Evolutionary conservation across 2,797 vertebrate genomes (phyloP), one percentile per base, ranked within the genome.

Genomic region (Sebastes nivosus): DNA sequence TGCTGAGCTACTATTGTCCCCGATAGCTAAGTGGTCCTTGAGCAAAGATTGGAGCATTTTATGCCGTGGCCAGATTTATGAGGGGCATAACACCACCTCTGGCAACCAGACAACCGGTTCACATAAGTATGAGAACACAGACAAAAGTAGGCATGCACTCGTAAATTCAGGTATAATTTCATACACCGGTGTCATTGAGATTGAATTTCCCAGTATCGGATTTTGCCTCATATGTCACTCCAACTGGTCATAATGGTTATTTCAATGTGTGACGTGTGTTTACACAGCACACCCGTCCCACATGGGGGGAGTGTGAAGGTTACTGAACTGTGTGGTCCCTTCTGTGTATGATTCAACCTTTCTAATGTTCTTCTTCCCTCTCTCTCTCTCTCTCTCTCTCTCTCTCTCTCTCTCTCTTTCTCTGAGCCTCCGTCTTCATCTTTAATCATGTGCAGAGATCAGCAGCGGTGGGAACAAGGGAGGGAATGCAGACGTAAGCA

Each of bases 401-500:
- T 1, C 30, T 57, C 57, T 59, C 55, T 46, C 42, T 46, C 24
- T 11, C 9, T 27, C 7, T 1, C 36, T 54, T 30, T 60, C 55
- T 46, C 52, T 50, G 42, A 42, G 32, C 54, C 61, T 10, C 67
- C 1, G 3, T 63, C 71, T 75, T 61, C 30, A 38, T 74, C 73
- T 81, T 75, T 87, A 73, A 89, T 87, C 77, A 76, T 71, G 42
- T 67, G 65, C 72, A 10, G 10, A 72, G 61, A 86, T 72, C 74
- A 80, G 75, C 13, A 12, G 54, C 1, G 79, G 16, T 36, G 70
- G 71, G 76, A 55, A 29, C 24, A 34, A 27, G 11, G 34, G 67
- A 72, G 72, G 72, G 27, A 77, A 38, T 57, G 79, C 87, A 67
- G 75, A 88, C 8, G 6, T 80, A 55, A 75, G 87, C 87, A 87